phyloP scores from a whole-genome alignment of 1,140 invertebrate species.

The Cheumatopsyche charites region DNA sequence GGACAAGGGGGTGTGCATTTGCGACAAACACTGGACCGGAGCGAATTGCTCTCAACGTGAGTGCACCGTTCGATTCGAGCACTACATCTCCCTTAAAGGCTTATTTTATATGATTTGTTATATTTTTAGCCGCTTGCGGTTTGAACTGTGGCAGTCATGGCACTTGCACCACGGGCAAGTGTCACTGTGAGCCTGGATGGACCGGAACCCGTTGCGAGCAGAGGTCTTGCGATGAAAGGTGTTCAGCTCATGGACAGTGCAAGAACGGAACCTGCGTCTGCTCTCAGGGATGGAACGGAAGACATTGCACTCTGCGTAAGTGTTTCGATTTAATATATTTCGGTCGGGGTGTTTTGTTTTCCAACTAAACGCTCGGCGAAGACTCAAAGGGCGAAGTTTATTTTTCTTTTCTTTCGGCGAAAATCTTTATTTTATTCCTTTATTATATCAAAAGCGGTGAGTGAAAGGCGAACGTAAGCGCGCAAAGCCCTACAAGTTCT shows the following conservation, averaged over 20 bases:
- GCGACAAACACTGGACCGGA: slow-evolving; percentile 88
- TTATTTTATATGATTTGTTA: background rate
- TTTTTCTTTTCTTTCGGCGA: slow-evolving; percentile 4
- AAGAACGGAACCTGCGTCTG: slow-evolving; percentile 97
- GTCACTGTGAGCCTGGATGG: slow-evolving; percentile 90
- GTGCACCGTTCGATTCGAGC: slow-evolving; percentile 13
- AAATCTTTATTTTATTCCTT: slow-evolving; percentile 39
- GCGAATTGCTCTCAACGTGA: slow-evolving; percentile 89
- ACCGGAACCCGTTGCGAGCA: slow-evolving; percentile 89
- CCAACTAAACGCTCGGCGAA: background rate
- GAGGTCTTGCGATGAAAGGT: slow-evolving; percentile 86
- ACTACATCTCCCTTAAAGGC: background rate
- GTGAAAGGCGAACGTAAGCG: slow-evolving; percentile 28
- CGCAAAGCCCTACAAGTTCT: slow-evolving; percentile 32
- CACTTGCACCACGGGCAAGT: slow-evolving; percentile 86
- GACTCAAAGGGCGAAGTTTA: slow-evolving; percentile 19
- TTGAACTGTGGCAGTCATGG: slow-evolving; percentile 91
- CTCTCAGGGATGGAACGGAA: slow-evolving; percentile 96
- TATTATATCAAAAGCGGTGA: slow-evolving; percentile 35
- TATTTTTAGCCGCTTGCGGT: slow-evolving; percentile 78
- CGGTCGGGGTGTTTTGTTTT: background rate
- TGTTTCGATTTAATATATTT: slow-evolving; percentile 48
- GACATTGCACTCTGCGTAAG: slow-evolving; percentile 95
- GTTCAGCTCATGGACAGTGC: slow-evolving; percentile 94
- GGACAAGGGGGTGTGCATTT: slow-evolving; percentile 84